phyloP scores from a whole-genome alignment of 1,140 invertebrate genomes.

The Cotesia vestalis region DNA sequence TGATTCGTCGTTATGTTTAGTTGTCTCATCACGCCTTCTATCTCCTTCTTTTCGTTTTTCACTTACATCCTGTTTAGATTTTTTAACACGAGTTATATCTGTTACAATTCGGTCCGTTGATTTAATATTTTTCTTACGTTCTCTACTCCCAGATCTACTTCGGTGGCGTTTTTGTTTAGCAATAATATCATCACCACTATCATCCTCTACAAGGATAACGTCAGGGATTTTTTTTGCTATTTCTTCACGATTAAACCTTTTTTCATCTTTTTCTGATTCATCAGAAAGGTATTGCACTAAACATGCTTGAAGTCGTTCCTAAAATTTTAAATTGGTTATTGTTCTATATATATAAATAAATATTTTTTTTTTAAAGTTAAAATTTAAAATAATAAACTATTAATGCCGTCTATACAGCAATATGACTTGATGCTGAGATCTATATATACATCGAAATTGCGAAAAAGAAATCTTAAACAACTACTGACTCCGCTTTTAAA shows the following conservation, averaged over 20 bases:
- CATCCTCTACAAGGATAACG: constrained; percentile 62
- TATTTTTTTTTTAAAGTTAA: background rate
- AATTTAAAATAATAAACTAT: too few species aligned
- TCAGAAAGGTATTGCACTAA: constrained; percentile 65
- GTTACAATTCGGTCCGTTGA: constrained; percentile 56
- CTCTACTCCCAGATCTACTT: constrained; percentile 54
- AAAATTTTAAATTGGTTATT: background rate
- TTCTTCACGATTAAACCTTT: constrained; percentile 41
- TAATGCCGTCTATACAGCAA: too few species aligned
- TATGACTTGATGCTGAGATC: too few species aligned
- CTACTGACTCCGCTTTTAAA: too few species aligned
- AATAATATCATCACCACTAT: constrained; percentile 54
- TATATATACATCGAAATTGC: too few species aligned
- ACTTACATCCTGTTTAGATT: constrained; percentile 50
- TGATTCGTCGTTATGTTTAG: constrained; percentile 56
- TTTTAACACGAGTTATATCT: constrained; percentile 60
- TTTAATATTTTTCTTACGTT: constrained; percentile 57
- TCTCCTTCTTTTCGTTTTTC: constrained; percentile 53
- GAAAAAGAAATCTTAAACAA: too few species aligned
- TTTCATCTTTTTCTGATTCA: constrained; percentile 59
- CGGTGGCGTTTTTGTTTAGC: constrained; percentile 51
- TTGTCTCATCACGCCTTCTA: constrained; percentile 53
- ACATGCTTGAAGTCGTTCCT: constrained; percentile 70
- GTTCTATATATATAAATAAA: constrained; percentile 3
- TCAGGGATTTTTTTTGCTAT: constrained; percentile 53